Evolutionary conservation across 2,797 vertebrate species (phyloP), one percentile per base, ranked within the genome.

Genomic region (Danio jaintianensis): DNA sequence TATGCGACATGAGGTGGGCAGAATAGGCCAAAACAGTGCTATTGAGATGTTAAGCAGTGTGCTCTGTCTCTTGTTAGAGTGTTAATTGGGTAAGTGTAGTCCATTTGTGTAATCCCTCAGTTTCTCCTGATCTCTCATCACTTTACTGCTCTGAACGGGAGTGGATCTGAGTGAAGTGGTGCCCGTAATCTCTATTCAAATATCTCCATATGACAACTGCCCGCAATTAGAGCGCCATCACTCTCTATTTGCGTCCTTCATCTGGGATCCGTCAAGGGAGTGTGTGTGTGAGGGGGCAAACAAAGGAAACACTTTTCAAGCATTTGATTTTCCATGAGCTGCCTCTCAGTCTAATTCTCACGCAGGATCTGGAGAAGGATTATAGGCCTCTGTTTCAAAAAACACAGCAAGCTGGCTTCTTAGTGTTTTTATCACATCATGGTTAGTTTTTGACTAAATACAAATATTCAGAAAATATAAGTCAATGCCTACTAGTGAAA

Each of bases 201-300:
- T 89, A 91, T 92, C 91, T 95, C 96, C 95, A 94, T 95, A 96
- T 91, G 93, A 95, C 93, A 91, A 93, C 89, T 92, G 93, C 91
- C 90, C 90, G 87, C 83, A 89, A 93, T 93, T 94, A 95, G 94
- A 94, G 93, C 89, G 89, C 93, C 82, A 92, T 95, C 93, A 90
- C 91, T 91, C 88, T 93, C 92, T 89, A 92, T 92, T 91, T 85
- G 89, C 82, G 62, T n/a, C 53, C 86, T 83, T 89, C 89, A 88
- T 89, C 86, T 73, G 85, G 77, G 83, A 83, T 63, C 82, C 84
- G 90, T 89, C 85, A 2, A 15, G n/a, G 92, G 95, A 96, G 92
- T 90, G 85, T 90, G 95, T 95, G 92, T 90, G 86, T 90, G 91
- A 85, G 64, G 77, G 66, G 68, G 87, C 93, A 92, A 94, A 98